phyloP scores from a whole-genome alignment of 2,113 vertebrate species.

The Antennarius striatus region DNA sequence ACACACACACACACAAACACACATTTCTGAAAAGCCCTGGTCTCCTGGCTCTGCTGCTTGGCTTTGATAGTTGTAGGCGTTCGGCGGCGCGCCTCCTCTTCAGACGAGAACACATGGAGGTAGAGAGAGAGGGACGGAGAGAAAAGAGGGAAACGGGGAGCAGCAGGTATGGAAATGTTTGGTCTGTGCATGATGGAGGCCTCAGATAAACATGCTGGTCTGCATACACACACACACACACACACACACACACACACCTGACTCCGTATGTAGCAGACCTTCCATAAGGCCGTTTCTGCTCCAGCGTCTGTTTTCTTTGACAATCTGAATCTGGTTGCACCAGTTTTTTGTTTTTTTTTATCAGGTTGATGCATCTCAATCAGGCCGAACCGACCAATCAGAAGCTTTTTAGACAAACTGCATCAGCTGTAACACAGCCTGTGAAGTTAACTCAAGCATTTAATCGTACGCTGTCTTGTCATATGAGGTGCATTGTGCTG shows the following conservation, averaged over 20 bases:
- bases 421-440: too few relatives aligned
- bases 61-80: slow-evolving; percentile 52
- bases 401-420: background rate
- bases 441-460: too few relatives aligned
- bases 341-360: too few relatives aligned
- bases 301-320: background rate
- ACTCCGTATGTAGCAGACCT: slow-evolving; percentile 61
- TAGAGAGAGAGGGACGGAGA: slow-evolving; percentile 25
- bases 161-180: slow-evolving; percentile 48
- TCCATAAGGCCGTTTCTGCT: background rate
- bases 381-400: background rate
- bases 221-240: slow-evolving; percentile 70
- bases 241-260: slow-evolving; percentile 74
- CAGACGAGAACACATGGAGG: slow-evolving; percentile 52
- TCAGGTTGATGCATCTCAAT: too few relatives aligned
- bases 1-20: too few relatives aligned
- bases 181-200: slow-evolving; percentile 65
- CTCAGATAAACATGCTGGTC: slow-evolving; percentile 62
- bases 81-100: slow-evolving; percentile 53
- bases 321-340: too few relatives aligned
- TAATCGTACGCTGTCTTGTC: background rate
- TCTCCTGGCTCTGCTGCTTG: slow-evolving; percentile 23
- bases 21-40: slow-evolving; percentile 34
- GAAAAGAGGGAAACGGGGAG: slow-evolving; percentile 35
- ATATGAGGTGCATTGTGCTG: background rate